phyloP scores from a whole-genome alignment of 1,140 invertebrate genomes.

The Platyscapa corneri region DNA sequence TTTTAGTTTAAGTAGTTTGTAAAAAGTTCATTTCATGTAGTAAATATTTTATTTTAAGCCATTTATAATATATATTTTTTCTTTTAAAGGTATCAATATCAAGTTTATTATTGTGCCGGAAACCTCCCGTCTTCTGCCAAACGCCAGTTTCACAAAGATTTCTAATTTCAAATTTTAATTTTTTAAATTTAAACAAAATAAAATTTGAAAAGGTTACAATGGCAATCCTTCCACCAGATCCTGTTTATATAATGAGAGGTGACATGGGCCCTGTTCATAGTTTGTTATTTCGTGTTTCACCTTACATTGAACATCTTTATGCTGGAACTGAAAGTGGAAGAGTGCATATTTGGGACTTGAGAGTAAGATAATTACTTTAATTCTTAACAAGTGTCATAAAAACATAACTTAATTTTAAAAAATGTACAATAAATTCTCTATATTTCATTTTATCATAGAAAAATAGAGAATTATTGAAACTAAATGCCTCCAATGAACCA shows the following conservation, averaged over 20 bases:
- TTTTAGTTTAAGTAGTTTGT: neutral
- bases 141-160: slow-evolving; percentile 8
- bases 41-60: neutral
- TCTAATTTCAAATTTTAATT: neutral
- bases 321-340: slow-evolving; percentile 81
- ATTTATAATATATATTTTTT: neutral
- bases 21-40: neutral
- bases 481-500: slow-evolving; percentile 76
- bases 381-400: neutral
- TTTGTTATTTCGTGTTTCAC: slow-evolving; percentile 77
- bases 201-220: slow-evolving; percentile 60
- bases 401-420: neutral
- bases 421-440: neutral
- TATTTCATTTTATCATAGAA: slow-evolving; percentile 71
- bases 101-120: slow-evolving; percentile 54
- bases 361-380: slow-evolving; percentile 73
- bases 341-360: slow-evolving; percentile 83
- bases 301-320: slow-evolving; percentile 78
- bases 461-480: slow-evolving; percentile 77
- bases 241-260: slow-evolving; percentile 79
- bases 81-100: neutral
- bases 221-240: slow-evolving; percentile 79
- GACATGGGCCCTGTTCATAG: slow-evolving; percentile 81
- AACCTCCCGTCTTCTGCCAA: slow-evolving; percentile 64
- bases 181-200: neutral